phyloP scores from a whole-genome alignment of 2,113 vertebrate species.

The Ictalurus punctatus region DNA sequence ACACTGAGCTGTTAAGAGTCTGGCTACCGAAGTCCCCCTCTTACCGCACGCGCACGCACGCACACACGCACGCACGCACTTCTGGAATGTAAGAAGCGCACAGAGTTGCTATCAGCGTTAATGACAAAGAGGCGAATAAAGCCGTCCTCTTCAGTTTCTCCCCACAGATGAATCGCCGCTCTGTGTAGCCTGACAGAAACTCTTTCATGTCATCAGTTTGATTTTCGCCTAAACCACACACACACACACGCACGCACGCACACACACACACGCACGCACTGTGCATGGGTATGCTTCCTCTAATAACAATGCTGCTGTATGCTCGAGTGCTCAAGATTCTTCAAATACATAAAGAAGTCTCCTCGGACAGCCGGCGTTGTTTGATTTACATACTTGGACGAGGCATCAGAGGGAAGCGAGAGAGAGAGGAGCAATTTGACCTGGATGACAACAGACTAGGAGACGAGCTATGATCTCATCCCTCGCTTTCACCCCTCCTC shows the following conservation, averaged over 20 bases:
- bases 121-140: conserved; percentile 31
- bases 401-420: conserved; percentile 40
- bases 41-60: neutral
- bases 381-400: conserved; percentile 46
- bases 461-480: conserved; percentile 83
- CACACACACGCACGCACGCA: neutral
- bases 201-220: conserved; percentile 27
- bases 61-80: neutral
- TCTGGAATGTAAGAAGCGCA: conserved; percentile 12
- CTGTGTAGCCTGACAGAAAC: conserved; percentile 49
- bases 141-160: conserved; percentile 17
- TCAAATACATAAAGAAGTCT: conserved; percentile 57
- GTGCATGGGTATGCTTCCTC: conserved; percentile 29
- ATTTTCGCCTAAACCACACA: conserved; percentile 26
- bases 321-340: conserved; percentile 38
- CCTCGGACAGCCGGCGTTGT: conserved; percentile 31
- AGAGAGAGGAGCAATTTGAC: conserved; percentile 70
- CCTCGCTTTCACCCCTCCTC: conserved; percentile 58
- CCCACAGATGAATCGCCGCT: conserved; percentile 41
- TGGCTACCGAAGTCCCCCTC: neutral
- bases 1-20: conserved; percentile 35
- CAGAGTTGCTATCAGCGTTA: conserved; percentile 1
- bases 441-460: conserved; percentile 81
- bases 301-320: conserved; percentile 58
- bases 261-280: neutral